A percentile compares a stretch with the other conserved stretches of the same genome.
phyloP scores from a whole-genome alignment of 92 coral and sea anemone genomes.

The Paramuricea clavata region DNA sequence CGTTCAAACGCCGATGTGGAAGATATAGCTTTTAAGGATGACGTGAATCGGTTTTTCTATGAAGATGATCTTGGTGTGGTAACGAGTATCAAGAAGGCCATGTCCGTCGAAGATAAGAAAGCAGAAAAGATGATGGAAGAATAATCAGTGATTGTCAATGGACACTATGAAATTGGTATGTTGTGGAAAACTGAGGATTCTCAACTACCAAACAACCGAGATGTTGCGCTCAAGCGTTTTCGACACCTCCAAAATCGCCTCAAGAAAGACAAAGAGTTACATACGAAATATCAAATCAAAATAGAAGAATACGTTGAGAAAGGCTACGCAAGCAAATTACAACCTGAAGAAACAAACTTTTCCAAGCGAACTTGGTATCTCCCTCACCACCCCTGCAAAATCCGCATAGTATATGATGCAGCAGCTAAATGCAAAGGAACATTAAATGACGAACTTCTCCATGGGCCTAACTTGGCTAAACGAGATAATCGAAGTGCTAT shows the following conservation, averaged over 20 bases:
- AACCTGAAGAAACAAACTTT: neutral
- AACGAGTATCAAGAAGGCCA: neutral
- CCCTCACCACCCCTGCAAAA: conserved; percentile 19
- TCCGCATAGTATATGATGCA: conserved; percentile 28
- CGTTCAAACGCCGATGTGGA: conserved; percentile 19
- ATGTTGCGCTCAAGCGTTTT: conserved; percentile 27
- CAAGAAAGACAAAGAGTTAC: neutral
- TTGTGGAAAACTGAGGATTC: neutral
- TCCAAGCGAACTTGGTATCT: conserved; percentile 4
- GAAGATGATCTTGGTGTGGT: conserved; percentile 29
- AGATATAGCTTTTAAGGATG: neutral
- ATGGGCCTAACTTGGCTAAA: conserved; percentile 16
- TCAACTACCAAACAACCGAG: neutral
- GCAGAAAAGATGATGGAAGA: neutral
- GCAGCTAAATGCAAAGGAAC: neutral
- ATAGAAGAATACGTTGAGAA: conserved; percentile 2
- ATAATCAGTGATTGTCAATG: neutral
- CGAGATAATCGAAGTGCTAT: neutral
- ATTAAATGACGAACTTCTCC: conserved; percentile 13
- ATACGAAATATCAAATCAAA: neutral
- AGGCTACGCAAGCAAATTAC: neutral
- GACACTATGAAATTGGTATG: neutral
- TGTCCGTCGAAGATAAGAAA: neutral
- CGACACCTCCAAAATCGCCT: neutral
- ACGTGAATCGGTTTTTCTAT: neutral